Base-by-base conservation (phyloP, 2,797 vertebrate species). In the Silurus lanzhouensis region DNA sequence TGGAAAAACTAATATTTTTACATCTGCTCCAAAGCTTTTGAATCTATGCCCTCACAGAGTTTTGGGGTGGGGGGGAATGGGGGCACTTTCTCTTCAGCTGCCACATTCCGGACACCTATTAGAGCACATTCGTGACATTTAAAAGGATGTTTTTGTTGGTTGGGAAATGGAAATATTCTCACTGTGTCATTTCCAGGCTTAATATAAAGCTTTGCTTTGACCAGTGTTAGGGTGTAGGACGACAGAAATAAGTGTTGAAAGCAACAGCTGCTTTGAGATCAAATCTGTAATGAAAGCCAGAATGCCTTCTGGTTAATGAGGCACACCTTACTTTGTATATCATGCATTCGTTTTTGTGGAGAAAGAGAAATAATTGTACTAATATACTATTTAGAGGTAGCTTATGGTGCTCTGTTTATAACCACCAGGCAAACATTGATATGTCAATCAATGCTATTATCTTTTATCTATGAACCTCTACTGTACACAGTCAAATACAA, bases 21-120 rank as follows among this genome's bases (percentile, higher is more conserved):
- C 85, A 88, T 86, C 85, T 89, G 84, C 74, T 84, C 63, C 22
- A 85, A 84, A 88, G 81, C 85, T 88, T 71, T 38, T 4, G 15
- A 58, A 70, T 71, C 61, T 63, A n/a, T 72, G 20, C 38, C 76
- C 64, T 72, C 66, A 66, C 57, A 86, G 74, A 38, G 74, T 25
- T 52, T 10, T 7, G 48, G 6, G 6, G 48, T 6, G 38, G 38
- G 38, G 38, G 38, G 38, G 38, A 38, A 38, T 6, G 66, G 70
- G 38, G 66, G 57, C 55, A 68, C 58, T 66, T 87, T 89, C 84
- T 72, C 46, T 25, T 85, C 75, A 79, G 27, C 81, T 72, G 76
- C 63, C 83, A 60, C 81, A 85, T 83, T 89, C 61, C 46, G 19
- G 52, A 78, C 60, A 63, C 58, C 66, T 71, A 75, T 74, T 82